phyloP scores from a whole-genome alignment of 2,888 invertebrate genomes.

The Drosophila kanekoi region DNA sequence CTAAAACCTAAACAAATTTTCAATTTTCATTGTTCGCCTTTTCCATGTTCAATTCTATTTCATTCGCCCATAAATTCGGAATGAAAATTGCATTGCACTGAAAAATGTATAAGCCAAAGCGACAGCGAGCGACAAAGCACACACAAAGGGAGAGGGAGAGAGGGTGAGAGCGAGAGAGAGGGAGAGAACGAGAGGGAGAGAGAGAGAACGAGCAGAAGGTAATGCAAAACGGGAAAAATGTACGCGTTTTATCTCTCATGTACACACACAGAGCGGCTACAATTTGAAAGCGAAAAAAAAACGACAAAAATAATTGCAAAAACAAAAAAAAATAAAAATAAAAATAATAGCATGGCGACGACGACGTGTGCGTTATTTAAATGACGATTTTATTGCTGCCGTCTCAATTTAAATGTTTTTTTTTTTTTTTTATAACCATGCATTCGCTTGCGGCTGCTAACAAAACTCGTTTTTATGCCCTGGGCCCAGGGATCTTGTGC shows the following conservation, averaged over 20 bases:
- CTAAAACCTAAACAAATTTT: constrained; percentile 46
- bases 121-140: constrained; percentile 25
- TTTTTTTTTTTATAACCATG: constrained; percentile 59
- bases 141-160: constrained; percentile 2
- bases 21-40: constrained; percentile 69
- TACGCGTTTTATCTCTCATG: constrained; percentile 73
- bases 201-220: constrained; percentile 22
- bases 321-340: constrained; percentile 29
- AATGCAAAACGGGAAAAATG: constrained; percentile 49
- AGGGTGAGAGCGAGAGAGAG: neutral
- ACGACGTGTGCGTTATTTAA: constrained; percentile 78
- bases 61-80: constrained; percentile 70
- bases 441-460: constrained; percentile 51
- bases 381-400: constrained; percentile 67
- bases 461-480: constrained; percentile 54
- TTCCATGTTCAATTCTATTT: constrained; percentile 77
- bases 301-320: constrained; percentile 72
- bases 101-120: constrained; percentile 54
- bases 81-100: constrained; percentile 75
- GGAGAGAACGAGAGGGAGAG: neutral
- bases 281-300: constrained; percentile 58
- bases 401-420: constrained; percentile 71
- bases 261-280: constrained; percentile 56
- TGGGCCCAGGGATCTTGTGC: constrained; percentile 31
- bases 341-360: constrained; percentile 62